Evolutionary conservation across 2,113 vertebrate genomes (phyloP).

Genomic region (Aphyosemion australe): DNA sequence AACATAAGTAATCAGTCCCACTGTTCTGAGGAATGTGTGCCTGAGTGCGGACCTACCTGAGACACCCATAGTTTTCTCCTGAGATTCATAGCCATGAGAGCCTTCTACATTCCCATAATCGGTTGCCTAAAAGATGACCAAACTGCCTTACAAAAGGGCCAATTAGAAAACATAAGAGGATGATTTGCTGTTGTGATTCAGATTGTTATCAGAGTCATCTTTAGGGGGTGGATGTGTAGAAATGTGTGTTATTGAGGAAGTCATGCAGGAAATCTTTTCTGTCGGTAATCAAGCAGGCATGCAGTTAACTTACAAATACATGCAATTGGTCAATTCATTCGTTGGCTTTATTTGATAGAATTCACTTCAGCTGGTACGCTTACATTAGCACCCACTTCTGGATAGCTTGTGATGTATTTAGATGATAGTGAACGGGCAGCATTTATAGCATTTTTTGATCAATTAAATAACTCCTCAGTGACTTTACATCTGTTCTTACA

Average conservation of each 20-base stretch:
- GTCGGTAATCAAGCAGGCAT: not conserved
- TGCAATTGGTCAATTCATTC: slow-evolving; percentile 33
- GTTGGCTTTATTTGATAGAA: not conserved
- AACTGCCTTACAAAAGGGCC: slow-evolving; percentile 41
- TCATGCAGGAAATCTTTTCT: slow-evolving; percentile 21
- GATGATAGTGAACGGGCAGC: too few relatives aligned
- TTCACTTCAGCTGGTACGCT: not conserved
- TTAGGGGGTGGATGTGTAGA: not conserved
- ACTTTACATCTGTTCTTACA: not conserved
- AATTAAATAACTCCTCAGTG: not conserved
- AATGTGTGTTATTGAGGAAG: not conserved
- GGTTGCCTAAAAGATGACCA: slow-evolving; percentile 74
- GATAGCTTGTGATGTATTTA: too few relatives aligned
- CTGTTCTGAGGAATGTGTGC: not conserved
- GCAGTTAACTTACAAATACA: slow-evolving; percentile 25
- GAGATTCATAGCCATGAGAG: slow-evolving; percentile 41
- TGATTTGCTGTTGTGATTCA: not conserved
- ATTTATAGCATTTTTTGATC: too few relatives aligned
- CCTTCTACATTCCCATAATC: slow-evolving; percentile 47
- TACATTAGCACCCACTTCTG: not conserved
- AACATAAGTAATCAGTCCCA: not conserved
- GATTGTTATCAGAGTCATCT: not conserved
- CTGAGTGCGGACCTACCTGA: slow-evolving; percentile 71
- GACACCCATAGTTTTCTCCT: slow-evolving; percentile 53
- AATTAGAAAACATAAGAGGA: not conserved